A percentile compares a stretch with the other conserved stretches of the same genome.
phyloP scores from a whole-genome alignment of 2,888 invertebrate genomes.

The Rapana venosa region DNA sequence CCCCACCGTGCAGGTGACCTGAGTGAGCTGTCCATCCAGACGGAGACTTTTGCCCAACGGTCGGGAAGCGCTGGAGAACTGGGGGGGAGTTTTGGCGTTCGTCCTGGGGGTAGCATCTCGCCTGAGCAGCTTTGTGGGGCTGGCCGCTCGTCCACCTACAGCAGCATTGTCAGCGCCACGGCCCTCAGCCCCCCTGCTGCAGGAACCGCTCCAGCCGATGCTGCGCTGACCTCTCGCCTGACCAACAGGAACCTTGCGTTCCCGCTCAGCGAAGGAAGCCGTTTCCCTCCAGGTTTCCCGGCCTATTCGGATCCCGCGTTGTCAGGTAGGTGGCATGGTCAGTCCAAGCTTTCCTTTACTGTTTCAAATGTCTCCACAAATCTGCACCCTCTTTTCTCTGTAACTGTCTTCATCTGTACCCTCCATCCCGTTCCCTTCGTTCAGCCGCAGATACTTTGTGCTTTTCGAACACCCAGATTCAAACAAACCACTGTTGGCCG shows the following conservation, averaged over 20 bases:
- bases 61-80: conserved; percentile 48
- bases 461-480: no score
- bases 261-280: conserved; percentile 60
- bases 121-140: conserved; percentile 63
- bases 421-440: no score
- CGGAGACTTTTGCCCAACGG: conserved; percentile 72
- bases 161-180: conserved; percentile 71
- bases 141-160: conserved; percentile 71
- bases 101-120: conserved; percentile 48
- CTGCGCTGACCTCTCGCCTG: background rate
- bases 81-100: conserved; percentile 34
- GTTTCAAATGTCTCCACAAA: no score
- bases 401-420: no score
- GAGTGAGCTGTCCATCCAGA: conserved; percentile 72
- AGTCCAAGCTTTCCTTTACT: background rate
- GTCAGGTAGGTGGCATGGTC: background rate
- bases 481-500: no score
- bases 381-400: no score
- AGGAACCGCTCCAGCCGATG: background rate
- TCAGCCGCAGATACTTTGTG: no score
- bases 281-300: conserved; percentile 50
- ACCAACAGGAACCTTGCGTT: conserved; percentile 24
- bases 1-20: conserved; percentile 63
- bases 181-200: conserved; percentile 54
- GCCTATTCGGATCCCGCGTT: background rate